Evolutionary conservation across 2,888 invertebrate species (phyloP), one percentile per base, ranked within the genome.

Genomic region (Cynaeus angustus): DNA sequence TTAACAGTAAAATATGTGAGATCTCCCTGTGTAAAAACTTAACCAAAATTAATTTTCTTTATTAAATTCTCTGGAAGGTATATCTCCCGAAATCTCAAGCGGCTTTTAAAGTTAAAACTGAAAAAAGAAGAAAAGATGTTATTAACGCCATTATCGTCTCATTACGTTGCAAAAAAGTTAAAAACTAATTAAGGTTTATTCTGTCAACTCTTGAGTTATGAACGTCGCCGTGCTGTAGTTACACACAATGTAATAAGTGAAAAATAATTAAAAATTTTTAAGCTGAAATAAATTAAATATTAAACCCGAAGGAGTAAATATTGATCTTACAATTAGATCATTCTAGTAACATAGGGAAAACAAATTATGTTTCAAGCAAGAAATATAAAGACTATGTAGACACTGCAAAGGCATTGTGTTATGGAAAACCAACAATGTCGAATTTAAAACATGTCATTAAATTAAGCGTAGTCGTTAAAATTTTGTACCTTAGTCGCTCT

Each of bases 111-210:
- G 33, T 33, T 33, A 7, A 9, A 33, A 33, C 33, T 33, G 33
- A 7, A 33, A 33, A 33, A 33, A 2, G 33, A 33, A 9, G 7
- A 33, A 33, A 33, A 33, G n/a, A 33, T 33, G 33, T 33, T 33
- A 33, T 33, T 33, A 33, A 33, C 33, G 33, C n/a, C 33, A 33
- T 33, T 33, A 33, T 33, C 33, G 33, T 33, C n/a, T 33, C 33
- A 33, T 33, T 33, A 33, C 33, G n/a, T 7, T 33, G 33, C 9
- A 33, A 33, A 33, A 33, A 33, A 33, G 21, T 33, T 33, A 33
- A 33, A 33, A 33, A 33, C 33, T 33, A 33, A 33, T 33, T 33
- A 33, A 33, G 9, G 33, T 33, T n/a, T 33, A 33, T 21, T 21
- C 21, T 21, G 21, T 21, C 21, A 21, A 21, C 33, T 33, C 33